Percentiles rank a stretch among this genome's conserved stretches.
Conservation (phyloP, 1,140 invertebrate species). For the Akabosia matsudoensis region DNA sequence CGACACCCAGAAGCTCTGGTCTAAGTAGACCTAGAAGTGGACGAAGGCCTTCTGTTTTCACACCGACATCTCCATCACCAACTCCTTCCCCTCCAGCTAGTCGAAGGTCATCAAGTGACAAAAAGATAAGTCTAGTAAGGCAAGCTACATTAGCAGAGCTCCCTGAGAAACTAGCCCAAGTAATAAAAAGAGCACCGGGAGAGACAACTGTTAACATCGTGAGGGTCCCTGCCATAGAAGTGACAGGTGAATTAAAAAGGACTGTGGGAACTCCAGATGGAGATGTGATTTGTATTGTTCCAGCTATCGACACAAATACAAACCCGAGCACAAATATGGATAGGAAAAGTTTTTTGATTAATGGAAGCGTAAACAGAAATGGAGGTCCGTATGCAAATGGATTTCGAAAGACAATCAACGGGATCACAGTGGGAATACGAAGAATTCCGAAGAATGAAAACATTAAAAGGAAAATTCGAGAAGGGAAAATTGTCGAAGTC, state of each 20-base stretch:
- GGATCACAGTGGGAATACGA: not conserved
- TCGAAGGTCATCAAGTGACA: not conserved
- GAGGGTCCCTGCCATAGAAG: not conserved
- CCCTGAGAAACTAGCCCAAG: slow-evolving; percentile 1
- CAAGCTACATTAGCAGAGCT: not conserved
- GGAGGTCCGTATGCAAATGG: not conserved
- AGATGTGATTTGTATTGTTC: slow-evolving; percentile 4
- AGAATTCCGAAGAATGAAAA: slow-evolving; percentile 12
- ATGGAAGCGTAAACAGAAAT: slow-evolving; percentile 5
- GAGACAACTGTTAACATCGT: not conserved
- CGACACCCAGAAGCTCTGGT: too few relatives aligned
- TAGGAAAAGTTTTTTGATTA: slow-evolving; percentile 38
- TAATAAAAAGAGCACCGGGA: not conserved
- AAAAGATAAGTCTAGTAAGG: not conserved
- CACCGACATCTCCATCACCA: not conserved
- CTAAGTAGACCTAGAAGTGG: not conserved
- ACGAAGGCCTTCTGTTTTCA: not conserved
- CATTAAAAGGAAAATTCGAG: slow-evolving; percentile 33
- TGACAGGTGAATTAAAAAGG: not conserved
- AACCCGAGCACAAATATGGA: slow-evolving; percentile 32
- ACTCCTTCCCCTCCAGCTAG: not conserved
- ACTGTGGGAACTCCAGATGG: not conserved
- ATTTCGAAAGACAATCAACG: not conserved
- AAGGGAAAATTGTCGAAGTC: slow-evolving; percentile 43
- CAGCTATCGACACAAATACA: not conserved